Evolutionary conservation across 2,113 vertebrate genomes (phyloP), one percentile per base, ranked within the genome.

Genomic region (Bucco capensis): DNA sequence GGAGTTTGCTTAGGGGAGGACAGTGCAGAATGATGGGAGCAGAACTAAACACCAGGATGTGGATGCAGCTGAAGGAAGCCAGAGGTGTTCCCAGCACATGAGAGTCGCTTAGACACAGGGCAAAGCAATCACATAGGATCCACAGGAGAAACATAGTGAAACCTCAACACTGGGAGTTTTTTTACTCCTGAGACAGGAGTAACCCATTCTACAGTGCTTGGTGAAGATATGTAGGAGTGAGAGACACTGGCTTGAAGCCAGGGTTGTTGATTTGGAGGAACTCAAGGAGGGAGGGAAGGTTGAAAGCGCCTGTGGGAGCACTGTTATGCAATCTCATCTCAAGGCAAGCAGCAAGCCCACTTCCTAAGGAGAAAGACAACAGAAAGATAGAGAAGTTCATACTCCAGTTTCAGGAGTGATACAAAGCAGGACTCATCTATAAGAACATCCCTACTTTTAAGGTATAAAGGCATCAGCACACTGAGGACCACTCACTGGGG

Each of bases 381-480:
- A 22, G 50, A 24, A 73, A 70, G 24, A 61, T 0, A 60, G 33
- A 77, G 22, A 12, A 33, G 18, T 66, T 54, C 47, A 42, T 19
- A 14, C 9, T 49, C 1, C 30, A 8, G 25, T 37, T 37, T 62
- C 22, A 42, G 57, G 1, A 87, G 42, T 37, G 66, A 74, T 14
- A 46, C 0, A 1, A 16, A 77, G 27, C 2, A 2, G 35, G 35
- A 60, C 21, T 61, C 8, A 23, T 6, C 49, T 0, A 3, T 33
- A 83, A 58, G 25, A 78, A 8, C 25, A 88, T n/a, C 2, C 23
- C 28, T 31, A 18, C 3, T 90, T 76, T 62, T 12, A 58, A 73
- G 54, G 33, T n/a, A 76, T 49, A 92, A 83, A 61, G 8, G 16
- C 16, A 60, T 40, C 27, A 70, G 27, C 14, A 28, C 2, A 5